These are phyloP conservation scores for Leptoclinus maculatus DNA, from an alignment of 2,797 vertebrate species.

Conservation along the genomic window DNA sequence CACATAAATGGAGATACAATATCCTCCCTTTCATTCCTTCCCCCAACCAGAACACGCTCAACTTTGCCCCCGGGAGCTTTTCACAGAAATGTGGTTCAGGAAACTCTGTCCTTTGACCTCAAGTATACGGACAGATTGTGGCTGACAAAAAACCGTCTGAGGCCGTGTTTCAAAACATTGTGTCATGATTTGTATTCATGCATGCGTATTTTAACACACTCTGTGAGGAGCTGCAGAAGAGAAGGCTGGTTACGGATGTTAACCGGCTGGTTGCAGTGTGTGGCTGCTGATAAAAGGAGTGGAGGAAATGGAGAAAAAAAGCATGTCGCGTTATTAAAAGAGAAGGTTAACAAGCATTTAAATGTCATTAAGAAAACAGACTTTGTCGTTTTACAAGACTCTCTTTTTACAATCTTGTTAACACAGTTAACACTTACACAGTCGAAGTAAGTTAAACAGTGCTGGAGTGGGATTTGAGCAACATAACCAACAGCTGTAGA, in stretches of 20 bases:
- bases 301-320: slow-evolving; percentile 33
- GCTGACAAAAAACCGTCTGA: slow-evolving; percentile 49
- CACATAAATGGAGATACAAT: slow-evolving; percentile 88
- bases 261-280: slow-evolving; percentile 12
- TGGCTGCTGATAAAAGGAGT: slow-evolving; percentile 16
- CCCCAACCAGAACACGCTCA: slow-evolving; percentile 67
- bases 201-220: slow-evolving; percentile 7
- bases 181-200: slow-evolving; percentile 46
- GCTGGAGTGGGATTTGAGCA: neutral
- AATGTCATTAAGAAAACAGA: slow-evolving; percentile 45
- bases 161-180: slow-evolving; percentile 41
- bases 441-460: slow-evolving; percentile 30
- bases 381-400: slow-evolving; percentile 65
- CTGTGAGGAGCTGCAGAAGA: neutral
- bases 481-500: neutral
- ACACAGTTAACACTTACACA: slow-evolving; percentile 17
- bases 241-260: slow-evolving; percentile 16
- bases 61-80: slow-evolving; percentile 80
- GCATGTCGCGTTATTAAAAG: slow-evolving; percentile 43
- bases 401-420: slow-evolving; percentile 66
- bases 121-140: slow-evolving; percentile 60
- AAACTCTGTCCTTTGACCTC: slow-evolving; percentile 82
- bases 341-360: slow-evolving; percentile 62
- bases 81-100: slow-evolving; percentile 79
- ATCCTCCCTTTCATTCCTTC: slow-evolving; percentile 80